Base-by-base conservation (phyloP, 2,888 invertebrate species). In the Linyphia triangularis region DNA sequence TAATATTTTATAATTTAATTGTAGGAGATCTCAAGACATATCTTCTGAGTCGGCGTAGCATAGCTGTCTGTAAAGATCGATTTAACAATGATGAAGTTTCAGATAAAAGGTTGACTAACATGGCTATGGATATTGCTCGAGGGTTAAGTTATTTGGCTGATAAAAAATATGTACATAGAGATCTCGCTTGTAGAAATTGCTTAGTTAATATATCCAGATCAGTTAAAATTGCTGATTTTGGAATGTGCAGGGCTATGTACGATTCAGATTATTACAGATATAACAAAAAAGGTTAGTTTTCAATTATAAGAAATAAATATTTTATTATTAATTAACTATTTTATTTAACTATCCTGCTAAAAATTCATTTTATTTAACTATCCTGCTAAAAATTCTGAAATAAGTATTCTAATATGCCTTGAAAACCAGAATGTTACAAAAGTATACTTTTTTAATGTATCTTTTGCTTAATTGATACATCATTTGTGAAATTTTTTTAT, bases 111-210 rank as follows among this genome's bases (percentile, higher is more conserved):
- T 94, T 98, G 26, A 97, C 97, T 0, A 94, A 94, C 90, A 97
- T 97, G 96, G 96, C 97, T n/a, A 93, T 96, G 91, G 98, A 97
- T 93, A 95, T 97, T 33, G 96, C 97, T 7, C 94, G 96, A 90
- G 98, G 96, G 28, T 94, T 98, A 69, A 95, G 95, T 89, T 97
- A 97, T 92, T 93, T 97, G 59, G 96, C 96, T 1, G 94, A 95
- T 0, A 95, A 96, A 91, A 94, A 96, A 91, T 97, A 96, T 93
- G 96, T 97, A 0, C 97, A 97, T 92, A 94, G 97, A 65, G 97
- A 97, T 92, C 94, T 97, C 85, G 97, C 97, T 0, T 96, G 96
- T 90, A 94, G 97, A 88, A 97, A 97, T 92, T 97, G 97, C 92
- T 94, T 97, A 13, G 96, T 97, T 1, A 96, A 96, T 3, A 93